These are phyloP conservation scores for Sternotherus odoratus DNA, from an alignment of 2,797 vertebrate species.

Conservation along the genomic window DNA sequence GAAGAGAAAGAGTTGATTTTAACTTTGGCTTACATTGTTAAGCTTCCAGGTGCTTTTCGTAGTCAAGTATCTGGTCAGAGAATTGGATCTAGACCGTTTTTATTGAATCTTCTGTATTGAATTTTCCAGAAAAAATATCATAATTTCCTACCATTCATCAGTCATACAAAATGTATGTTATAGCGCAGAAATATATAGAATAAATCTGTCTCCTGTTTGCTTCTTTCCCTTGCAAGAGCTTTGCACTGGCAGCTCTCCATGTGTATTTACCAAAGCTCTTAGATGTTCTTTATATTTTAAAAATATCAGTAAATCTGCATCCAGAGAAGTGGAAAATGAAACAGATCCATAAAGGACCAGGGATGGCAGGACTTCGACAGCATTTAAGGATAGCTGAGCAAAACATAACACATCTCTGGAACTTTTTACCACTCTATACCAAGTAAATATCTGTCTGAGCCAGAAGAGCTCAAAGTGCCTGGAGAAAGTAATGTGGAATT, in stretches of 20 bases:
- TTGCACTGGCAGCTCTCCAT: neutral
- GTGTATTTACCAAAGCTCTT: conserved; percentile 26
- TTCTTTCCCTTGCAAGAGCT: conserved; percentile 34
- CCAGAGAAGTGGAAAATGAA: conserved; percentile 21
- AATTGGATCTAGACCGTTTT: conserved; percentile 17
- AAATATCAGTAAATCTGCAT: neutral
- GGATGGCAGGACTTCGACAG: neutral
- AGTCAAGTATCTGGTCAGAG: conserved; percentile 15
- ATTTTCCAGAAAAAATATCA: conserved; percentile 25
- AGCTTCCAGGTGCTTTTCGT: conserved; percentile 17
- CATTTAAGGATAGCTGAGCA: neutral
- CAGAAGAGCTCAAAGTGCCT: conserved; percentile 1
- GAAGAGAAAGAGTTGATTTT: neutral
- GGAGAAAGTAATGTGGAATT: neutral
- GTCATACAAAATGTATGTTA: neutral
- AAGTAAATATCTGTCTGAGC: conserved; percentile 4
- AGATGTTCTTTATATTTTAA: neutral
- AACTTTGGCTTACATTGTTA: conserved; percentile 37
- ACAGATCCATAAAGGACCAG: conserved; percentile 12
- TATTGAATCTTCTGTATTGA: conserved; percentile 16
- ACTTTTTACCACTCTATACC: neutral
- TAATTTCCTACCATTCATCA: neutral
- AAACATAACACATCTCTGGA: neutral
- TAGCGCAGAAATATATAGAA: conserved; percentile 20
- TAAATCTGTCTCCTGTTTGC: neutral